A percentile compares a stretch with the other conserved stretches of the same genome.
Conservation (phyloP, 2,113 vertebrate species). For the Cynoglossus semilaevis region DNA sequence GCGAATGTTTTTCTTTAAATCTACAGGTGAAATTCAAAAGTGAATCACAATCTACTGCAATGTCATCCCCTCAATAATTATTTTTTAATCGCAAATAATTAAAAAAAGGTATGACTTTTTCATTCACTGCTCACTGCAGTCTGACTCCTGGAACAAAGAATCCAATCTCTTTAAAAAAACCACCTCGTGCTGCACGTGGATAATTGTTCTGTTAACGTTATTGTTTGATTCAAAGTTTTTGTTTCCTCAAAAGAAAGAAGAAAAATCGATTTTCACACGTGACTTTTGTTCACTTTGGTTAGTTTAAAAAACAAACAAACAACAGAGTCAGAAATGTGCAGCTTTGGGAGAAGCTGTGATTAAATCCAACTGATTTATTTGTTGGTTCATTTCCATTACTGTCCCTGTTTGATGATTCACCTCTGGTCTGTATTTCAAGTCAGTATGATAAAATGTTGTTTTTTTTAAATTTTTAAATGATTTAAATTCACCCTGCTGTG, state of each 20-base stretch:
- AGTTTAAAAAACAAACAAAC: slow-evolving; percentile 5
- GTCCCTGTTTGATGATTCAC: not conserved
- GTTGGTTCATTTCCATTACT: not conserved
- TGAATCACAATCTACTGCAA: too few relatives aligned
- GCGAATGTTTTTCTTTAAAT: not conserved
- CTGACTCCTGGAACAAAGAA: too few relatives aligned
- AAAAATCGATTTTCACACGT: not conserved
- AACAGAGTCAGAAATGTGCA: not conserved
- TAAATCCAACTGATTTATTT: too few relatives aligned
- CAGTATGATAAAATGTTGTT: not conserved
- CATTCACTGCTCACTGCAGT: too few relatives aligned
- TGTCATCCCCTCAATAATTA: too few relatives aligned
- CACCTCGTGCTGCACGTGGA: not conserved
- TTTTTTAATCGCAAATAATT: too few relatives aligned
- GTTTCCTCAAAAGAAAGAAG: slow-evolving; percentile 4
- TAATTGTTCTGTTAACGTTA: not conserved
- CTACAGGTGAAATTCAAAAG: too few relatives aligned
- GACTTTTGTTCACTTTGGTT: not conserved
- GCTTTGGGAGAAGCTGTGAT: not conserved
- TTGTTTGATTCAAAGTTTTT: slow-evolving; percentile 12
- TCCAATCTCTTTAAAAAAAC: not conserved
- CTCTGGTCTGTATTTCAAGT: not conserved
- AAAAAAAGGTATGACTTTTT: too few relatives aligned
- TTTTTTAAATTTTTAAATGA: slow-evolving; percentile 9
- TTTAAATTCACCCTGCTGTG: not conserved